These are phyloP conservation scores for Cuniculus paca DNA, from an alignment of 2,797 vertebrate genomes.

Conservation along the genomic window DNA sequence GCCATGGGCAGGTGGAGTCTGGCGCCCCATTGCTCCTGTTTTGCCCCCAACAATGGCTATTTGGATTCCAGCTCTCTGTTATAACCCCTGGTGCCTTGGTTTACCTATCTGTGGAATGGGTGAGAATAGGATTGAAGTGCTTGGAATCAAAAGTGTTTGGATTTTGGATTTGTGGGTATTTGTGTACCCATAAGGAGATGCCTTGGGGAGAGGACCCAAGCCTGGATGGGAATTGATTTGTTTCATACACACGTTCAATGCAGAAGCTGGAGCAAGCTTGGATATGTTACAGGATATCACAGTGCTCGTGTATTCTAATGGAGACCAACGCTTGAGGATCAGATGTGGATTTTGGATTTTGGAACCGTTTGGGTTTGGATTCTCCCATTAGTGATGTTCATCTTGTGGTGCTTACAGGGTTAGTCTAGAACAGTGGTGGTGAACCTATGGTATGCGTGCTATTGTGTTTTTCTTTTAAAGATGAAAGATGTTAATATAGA, in stretches of 20 bases:
- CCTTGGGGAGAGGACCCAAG: not conserved
- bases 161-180: too few relatives aligned
- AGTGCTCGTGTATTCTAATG: accelerated
- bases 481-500: not conserved
- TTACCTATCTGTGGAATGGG: not conserved
- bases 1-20: accelerated
- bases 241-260: not conserved
- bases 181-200: too few relatives aligned
- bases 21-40: accelerated
- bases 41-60: accelerated
- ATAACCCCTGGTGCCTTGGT: not conserved
- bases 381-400: not conserved
- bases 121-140: not conserved
- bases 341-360: not conserved
- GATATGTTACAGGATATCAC: accelerated
- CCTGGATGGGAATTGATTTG: not conserved
- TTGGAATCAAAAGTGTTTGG: not conserved
- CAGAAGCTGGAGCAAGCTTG: not conserved
- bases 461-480: not conserved
- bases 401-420: not conserved
- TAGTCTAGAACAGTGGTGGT: not conserved
- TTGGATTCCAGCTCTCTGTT: not conserved
- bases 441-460: not conserved
- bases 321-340: not conserved
- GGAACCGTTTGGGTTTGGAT: not conserved